Conservation (phyloP, 2,888 invertebrate genomes). For the Hydraecia micacea region DNA sequence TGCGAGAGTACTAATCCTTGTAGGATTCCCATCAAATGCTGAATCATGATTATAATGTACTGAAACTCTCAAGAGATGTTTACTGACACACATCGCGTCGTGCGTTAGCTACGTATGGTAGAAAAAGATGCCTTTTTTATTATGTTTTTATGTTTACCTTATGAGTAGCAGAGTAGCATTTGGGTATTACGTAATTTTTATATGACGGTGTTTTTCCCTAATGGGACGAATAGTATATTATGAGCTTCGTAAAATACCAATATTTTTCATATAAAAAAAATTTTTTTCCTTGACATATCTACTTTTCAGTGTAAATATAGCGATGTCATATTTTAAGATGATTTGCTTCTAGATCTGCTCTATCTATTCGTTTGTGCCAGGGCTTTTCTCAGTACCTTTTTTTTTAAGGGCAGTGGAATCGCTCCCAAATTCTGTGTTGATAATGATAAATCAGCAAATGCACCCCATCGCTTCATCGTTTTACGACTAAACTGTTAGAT, state of each 20-base stretch:
- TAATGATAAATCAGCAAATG: neutral
- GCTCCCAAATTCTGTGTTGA: neutral
- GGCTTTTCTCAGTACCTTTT: no score
- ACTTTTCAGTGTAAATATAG: neutral
- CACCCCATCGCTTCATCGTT: neutral
- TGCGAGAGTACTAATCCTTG: constrained; percentile 33
- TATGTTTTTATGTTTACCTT: constrained; percentile 57
- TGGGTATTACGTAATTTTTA: constrained; percentile 55
- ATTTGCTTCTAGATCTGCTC: no score
- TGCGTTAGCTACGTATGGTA: constrained; percentile 30
- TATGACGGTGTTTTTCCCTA: constrained; percentile 31
- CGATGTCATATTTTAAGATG: no score
- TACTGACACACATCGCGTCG: constrained; percentile 55
- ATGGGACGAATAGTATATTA: constrained; percentile 17
- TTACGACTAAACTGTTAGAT: neutral
- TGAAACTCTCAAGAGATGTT: constrained; percentile 55
- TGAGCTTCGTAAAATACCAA: constrained; percentile 8
- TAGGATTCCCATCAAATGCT: constrained; percentile 47
- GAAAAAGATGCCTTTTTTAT: constrained; percentile 60
- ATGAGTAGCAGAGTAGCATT: constrained; percentile 41
- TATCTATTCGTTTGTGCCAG: neutral
- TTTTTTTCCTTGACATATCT: neutral
- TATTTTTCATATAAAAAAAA: constrained; percentile 10
- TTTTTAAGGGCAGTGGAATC: no score
- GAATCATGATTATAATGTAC: constrained; percentile 64